Percentiles rank a stretch among this genome's conserved stretches.
Evolutionary conservation across 2,113 vertebrate genomes (phyloP).

Genomic region (Miniopterus natalensis): DNA sequence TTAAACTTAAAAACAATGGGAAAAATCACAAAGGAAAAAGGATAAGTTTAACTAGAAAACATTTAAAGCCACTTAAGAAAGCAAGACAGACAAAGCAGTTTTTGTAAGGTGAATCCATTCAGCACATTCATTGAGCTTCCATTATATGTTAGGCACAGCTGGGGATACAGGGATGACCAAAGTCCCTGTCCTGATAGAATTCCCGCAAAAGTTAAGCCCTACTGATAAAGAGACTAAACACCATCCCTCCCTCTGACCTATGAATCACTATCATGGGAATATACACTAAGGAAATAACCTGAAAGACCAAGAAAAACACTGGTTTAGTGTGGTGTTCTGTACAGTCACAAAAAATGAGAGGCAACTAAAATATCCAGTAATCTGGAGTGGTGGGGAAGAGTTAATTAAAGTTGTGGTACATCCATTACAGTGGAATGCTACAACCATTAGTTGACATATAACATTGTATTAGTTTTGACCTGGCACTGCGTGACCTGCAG

Average conservation of each 20-base stretch:
- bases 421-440: background rate
- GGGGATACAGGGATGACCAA: background rate
- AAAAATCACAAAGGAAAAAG: background rate
- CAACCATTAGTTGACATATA: background rate
- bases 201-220: background rate
- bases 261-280: background rate
- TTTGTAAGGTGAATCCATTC: background rate
- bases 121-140: background rate
- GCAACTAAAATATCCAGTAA: background rate
- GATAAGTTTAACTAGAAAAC: background rate
- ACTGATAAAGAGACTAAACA: background rate
- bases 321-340: background rate
- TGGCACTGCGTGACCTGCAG: background rate
- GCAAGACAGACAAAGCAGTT: background rate
- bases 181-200: background rate
- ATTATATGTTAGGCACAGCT: background rate
- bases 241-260: background rate
- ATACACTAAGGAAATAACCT: background rate
- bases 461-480: background rate
- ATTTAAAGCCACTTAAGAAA: background rate
- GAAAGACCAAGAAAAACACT: background rate
- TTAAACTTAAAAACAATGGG: constrained; percentile 5
- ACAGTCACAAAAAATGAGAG: background rate
- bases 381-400: accelerated
- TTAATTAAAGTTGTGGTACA: background rate